Evolutionary conservation across 2,888 invertebrate genomes (phyloP).

Genomic region (Zonitis immaculata): DNA sequence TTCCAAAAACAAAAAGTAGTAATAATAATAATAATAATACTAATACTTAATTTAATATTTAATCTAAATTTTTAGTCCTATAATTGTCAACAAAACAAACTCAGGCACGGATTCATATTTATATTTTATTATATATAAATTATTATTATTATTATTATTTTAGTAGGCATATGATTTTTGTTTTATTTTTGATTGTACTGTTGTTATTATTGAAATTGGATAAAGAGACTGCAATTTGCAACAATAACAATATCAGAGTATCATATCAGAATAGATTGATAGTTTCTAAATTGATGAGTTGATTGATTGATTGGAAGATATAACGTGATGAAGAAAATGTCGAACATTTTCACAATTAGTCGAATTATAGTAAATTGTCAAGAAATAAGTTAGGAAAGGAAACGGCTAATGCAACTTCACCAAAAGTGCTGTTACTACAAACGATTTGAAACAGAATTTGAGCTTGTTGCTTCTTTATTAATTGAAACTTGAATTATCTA

Average conservation of each 20-base stretch:
- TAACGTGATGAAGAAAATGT: neutral
- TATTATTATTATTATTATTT: neutral
- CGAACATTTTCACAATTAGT: too few relatives aligned
- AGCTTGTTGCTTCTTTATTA: too few relatives aligned
- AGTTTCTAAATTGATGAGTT: conserved; percentile 4
- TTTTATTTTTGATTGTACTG: neutral
- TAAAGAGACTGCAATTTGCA: conserved; percentile 34
- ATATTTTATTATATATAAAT: too few relatives aligned
- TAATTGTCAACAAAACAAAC: neutral
- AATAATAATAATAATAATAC: too few relatives aligned
- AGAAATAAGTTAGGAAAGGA: too few relatives aligned
- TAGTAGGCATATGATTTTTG: too few relatives aligned
- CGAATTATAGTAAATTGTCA: too few relatives aligned
- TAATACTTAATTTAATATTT: too few relatives aligned
- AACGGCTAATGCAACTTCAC: conserved; percentile 13
- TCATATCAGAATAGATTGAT: conserved; percentile 35
- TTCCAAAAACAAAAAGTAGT: too few relatives aligned
- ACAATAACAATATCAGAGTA: conserved; percentile 38
- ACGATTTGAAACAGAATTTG: neutral
- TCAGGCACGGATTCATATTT: conserved; percentile 7
- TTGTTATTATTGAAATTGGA: conserved; percentile 13
- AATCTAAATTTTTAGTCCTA: too few relatives aligned
- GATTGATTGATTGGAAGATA: conserved; percentile 7
- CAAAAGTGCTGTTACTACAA: conserved; percentile 31
- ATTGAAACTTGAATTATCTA: too few relatives aligned